Conservation (phyloP, 2,113 vertebrate species). For the Peucedramus taeniatus region DNA sequence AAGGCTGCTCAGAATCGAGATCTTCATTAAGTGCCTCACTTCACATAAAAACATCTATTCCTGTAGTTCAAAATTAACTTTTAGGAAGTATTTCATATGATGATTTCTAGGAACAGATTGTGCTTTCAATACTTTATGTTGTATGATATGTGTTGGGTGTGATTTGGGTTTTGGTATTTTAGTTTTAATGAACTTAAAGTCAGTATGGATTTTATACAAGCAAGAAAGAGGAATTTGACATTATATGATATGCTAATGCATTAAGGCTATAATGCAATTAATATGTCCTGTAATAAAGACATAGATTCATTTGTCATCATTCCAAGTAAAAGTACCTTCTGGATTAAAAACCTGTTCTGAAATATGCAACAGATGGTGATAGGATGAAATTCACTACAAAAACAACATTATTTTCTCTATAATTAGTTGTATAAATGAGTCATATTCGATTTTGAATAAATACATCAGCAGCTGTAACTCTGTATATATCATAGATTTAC, state of each 20-base stretch:
- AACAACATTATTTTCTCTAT: not conserved
- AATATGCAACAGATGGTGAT: constrained; percentile 6
- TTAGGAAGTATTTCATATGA: not conserved
- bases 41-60: not conserved
- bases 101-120: not conserved
- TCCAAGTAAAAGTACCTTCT: not conserved
- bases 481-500: not conserved
- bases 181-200: not conserved
- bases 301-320: not conserved
- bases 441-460: not conserved
- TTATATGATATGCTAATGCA: not conserved
- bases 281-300: not conserved
- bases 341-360: constrained; percentile 1
- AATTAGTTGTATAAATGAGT: not conserved
- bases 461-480: not conserved
- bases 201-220: not conserved
- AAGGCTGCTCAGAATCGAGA: not conserved
- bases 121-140: not conserved
- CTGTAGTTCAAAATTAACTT: not conserved
- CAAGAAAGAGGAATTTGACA: not conserved
- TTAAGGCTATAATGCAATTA: not conserved
- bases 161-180: not conserved
- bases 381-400: not conserved
- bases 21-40: not conserved
- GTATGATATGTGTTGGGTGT: not conserved